phyloP scores from a whole-genome alignment of 2,113 vertebrate genomes.

The Bathybates hornii region DNA sequence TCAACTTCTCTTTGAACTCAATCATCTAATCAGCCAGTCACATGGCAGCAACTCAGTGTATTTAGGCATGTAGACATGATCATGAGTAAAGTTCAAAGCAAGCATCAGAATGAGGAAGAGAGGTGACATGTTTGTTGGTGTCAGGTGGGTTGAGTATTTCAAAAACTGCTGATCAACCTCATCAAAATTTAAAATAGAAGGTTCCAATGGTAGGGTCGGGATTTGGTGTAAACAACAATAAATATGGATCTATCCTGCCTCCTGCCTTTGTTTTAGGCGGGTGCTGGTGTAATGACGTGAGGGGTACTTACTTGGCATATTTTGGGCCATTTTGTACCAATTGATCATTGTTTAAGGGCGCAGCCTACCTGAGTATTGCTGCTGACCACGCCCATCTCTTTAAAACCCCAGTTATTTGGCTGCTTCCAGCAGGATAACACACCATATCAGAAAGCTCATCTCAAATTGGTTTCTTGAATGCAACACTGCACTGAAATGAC shows the following conservation, averaged over 20 bases:
- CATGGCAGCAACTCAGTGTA: not conserved
- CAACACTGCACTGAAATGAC: not conserved
- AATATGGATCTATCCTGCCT: not conserved
- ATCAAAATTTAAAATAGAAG: not conserved
- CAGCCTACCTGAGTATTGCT: not conserved
- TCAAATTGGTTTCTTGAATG: not conserved
- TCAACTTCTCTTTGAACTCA: not conserved
- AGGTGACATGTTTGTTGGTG: not conserved
- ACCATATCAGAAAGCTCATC: not conserved
- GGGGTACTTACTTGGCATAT: not conserved
- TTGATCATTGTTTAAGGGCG: not conserved
- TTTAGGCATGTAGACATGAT: not conserved
- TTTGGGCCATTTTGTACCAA: not conserved
- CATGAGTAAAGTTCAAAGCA: not conserved
- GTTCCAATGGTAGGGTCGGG: not conserved
- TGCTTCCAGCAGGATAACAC: not conserved
- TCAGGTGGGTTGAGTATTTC: not conserved
- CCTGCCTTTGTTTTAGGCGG: not conserved
- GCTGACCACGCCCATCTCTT: not conserved
- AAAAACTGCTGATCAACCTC: not conserved
- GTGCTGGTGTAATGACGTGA: fast-evolving
- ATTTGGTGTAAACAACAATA: not conserved
- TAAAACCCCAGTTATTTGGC: not conserved
- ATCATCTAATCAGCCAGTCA: not conserved
- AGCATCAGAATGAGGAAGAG: not conserved